A percentile compares a stretch with the other conserved stretches of the same genome.
These are phyloP conservation scores for Hydrocynus forskahlii DNA, from an alignment of 2,797 vertebrate genomes.

Conservation along the genomic window DNA sequence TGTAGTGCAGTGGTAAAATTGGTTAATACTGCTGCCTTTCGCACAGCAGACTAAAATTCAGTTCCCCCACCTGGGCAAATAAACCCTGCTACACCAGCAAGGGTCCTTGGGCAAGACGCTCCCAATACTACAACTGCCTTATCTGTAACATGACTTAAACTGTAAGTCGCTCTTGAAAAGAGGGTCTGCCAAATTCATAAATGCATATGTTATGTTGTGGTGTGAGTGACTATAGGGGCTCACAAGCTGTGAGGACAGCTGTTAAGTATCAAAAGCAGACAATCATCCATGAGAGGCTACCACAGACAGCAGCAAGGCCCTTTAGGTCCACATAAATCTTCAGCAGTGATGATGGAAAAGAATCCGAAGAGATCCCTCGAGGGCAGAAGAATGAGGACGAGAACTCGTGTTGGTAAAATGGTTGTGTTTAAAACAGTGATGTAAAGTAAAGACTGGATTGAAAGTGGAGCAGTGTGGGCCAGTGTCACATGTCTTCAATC, in stretches of 20 bases:
- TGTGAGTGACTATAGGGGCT: background rate
- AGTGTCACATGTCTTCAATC: background rate
- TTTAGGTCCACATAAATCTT: slow-evolving; percentile 32
- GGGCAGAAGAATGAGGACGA: background rate
- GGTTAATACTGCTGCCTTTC: too few species aligned
- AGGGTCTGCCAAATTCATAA: too few species aligned
- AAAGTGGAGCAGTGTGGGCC: background rate
- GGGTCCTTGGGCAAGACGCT: too few species aligned
- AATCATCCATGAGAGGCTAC: slow-evolving; percentile 25
- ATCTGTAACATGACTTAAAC: too few species aligned
- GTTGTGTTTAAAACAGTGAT: too few species aligned
- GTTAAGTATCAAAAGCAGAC: slow-evolving; percentile 39
- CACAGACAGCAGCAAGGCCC: slow-evolving; percentile 4
- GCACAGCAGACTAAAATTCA: too few species aligned
- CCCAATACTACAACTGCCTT: too few species aligned
- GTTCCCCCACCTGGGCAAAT: too few species aligned
- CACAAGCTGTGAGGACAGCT: slow-evolving; percentile 38
- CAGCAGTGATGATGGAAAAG: slow-evolving; percentile 29
- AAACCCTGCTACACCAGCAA: too few species aligned
- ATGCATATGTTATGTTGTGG: background rate
- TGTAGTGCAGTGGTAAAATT: too few species aligned
- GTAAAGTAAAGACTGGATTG: background rate
- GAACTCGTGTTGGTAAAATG: background rate
- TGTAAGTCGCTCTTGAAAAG: too few species aligned
- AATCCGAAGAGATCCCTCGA: background rate